A percentile compares a stretch with the other conserved stretches of the same genome.
phyloP scores from a whole-genome alignment of 2,113 vertebrate species.

The Picathartes gymnocephalus region DNA sequence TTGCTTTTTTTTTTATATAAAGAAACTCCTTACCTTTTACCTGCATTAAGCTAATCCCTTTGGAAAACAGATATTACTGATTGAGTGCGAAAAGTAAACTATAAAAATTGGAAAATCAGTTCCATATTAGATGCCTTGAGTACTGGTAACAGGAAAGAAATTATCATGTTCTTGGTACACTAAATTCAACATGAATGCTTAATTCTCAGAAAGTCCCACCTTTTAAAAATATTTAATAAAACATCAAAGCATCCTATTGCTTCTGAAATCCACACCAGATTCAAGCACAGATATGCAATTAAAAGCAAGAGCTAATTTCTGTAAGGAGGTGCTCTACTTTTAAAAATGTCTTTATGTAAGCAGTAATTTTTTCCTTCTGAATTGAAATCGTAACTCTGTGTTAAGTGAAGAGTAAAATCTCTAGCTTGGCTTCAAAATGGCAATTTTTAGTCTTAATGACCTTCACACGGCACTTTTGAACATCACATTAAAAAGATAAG shows the following conservation, averaged over 20 bases:
- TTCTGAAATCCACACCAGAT: conserved; percentile 70
- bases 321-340: conserved; percentile 60
- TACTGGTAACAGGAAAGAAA: conserved; percentile 46
- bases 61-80: conserved; percentile 42
- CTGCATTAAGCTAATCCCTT: conserved; percentile 48
- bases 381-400: conserved; percentile 9
- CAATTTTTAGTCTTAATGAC: conserved; percentile 72
- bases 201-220: conserved; percentile 61
- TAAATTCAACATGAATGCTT: conserved; percentile 62
- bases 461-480: conserved; percentile 58
- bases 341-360: conserved; percentile 61
- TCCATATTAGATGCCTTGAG: conserved; percentile 29
- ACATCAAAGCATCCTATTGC: conserved; percentile 70
- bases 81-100: conserved; percentile 42
- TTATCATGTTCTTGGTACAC: conserved; percentile 37
- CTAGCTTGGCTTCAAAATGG: conserved; percentile 60
- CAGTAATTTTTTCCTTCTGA: not conserved
- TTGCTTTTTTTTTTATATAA: conserved; percentile 32
- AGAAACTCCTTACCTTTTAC: conserved; percentile 43
- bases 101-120: not conserved
- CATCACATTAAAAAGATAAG: conserved; percentile 69
- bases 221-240: conserved; percentile 75
- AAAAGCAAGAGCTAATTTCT: conserved; percentile 74
- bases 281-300: conserved; percentile 67
- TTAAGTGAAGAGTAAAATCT: conserved; percentile 65